Conservation (phyloP, 2,888 invertebrate genomes). For the Noctuana brunneofusca region DNA sequence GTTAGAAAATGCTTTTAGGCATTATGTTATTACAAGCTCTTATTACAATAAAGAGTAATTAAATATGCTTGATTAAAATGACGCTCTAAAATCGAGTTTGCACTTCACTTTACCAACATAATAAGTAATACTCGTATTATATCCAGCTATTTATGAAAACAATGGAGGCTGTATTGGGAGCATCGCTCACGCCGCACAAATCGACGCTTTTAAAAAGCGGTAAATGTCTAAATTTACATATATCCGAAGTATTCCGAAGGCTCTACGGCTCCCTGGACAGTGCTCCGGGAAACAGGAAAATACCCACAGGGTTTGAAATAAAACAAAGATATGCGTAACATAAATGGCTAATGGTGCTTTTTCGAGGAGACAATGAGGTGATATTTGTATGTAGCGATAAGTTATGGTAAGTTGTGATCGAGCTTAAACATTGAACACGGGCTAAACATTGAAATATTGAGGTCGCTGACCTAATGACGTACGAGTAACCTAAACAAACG, state of each 20-base stretch:
- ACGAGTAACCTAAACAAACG: no score
- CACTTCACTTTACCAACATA: not conserved
- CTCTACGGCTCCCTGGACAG: slow-evolving; percentile 14
- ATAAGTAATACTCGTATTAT: no score
- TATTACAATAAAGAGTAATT: no score
- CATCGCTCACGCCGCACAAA: slow-evolving; percentile 15
- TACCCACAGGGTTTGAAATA: not conserved
- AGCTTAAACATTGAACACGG: no score
- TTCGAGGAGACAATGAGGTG: not conserved
- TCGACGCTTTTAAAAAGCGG: slow-evolving; percentile 27
- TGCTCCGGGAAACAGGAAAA: not conserved
- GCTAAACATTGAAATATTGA: no score
- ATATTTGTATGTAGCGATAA: not conserved
- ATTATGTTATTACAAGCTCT: no score
- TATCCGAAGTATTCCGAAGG: slow-evolving; percentile 4
- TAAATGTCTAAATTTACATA: slow-evolving; percentile 24
- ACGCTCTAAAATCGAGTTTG: no score
- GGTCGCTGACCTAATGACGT: no score
- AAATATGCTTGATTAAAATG: no score
- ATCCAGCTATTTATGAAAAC: not conserved
- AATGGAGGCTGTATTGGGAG: not conserved
- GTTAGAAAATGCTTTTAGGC: no score
- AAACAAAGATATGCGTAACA: not conserved
- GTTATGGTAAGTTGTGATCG: not conserved
- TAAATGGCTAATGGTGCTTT: not conserved